Percentiles rank a stretch among this genome's conserved stretches.
These are phyloP conservation scores for Cosmorhoe ocellata DNA, from an alignment of 2,888 invertebrate species.

Conservation along the genomic window DNA sequence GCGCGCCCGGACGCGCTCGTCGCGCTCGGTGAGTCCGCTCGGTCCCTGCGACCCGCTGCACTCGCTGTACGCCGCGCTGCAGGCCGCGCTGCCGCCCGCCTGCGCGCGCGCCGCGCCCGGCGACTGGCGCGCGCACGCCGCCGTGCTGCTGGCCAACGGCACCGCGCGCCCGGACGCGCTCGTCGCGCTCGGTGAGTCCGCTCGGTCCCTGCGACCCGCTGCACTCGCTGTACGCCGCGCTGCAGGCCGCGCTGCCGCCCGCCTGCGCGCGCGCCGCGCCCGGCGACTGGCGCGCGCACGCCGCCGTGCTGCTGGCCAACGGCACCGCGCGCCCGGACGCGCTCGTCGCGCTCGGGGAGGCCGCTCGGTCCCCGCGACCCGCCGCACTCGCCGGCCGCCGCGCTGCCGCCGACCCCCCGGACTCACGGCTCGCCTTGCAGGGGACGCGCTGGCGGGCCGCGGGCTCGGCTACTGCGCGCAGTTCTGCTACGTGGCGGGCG, in stretches of 20 bases:
- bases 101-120: conserved; percentile 84
- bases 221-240: conserved; percentile 46
- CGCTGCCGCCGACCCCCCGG: no score
- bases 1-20: no score
- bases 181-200: conserved; percentile 58
- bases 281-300: conserved; percentile 63
- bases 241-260: no score
- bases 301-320: conserved; percentile 97
- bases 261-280: background rate
- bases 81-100: conserved; percentile 94
- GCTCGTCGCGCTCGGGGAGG: conserved; percentile 86
- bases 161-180: conserved; percentile 94
- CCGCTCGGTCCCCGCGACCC: no score
- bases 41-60: no score
- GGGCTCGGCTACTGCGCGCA: conserved; percentile 96
- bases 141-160: conserved; percentile 88
- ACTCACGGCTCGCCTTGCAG: no score
- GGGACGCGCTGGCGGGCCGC: conserved; percentile 86
- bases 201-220: conserved; percentile 41
- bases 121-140: background rate
- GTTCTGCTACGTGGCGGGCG: conserved; percentile 96
- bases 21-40: background rate
- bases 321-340: conserved; percentile 89
- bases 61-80: conserved; percentile 72
- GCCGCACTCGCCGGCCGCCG: conserved; percentile 59